Evolutionary conservation across 2,888 invertebrate genomes (phyloP).

Genomic region (Pheosia tremula): DNA sequence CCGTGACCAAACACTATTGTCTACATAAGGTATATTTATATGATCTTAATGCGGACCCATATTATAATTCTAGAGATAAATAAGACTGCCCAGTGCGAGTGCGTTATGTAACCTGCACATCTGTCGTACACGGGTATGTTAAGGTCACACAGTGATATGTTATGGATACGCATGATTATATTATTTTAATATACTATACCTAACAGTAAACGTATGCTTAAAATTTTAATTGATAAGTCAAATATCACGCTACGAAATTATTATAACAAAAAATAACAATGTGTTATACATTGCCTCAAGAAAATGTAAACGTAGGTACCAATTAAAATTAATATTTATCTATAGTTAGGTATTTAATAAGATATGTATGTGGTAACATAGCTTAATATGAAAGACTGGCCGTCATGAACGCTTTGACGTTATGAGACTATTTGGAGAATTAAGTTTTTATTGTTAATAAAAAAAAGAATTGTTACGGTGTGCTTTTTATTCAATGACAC

Average conservation of each 20-base stretch:
- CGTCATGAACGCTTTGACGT: conserved; percentile 29
- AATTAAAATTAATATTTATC: background rate
- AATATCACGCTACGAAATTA: background rate
- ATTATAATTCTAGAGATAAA: too few relatives aligned
- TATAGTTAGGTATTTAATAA: background rate
- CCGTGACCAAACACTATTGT: too few relatives aligned
- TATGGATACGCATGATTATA: background rate
- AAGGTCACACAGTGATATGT: background rate
- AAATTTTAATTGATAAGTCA: background rate
- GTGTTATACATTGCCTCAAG: background rate
- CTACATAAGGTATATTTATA: too few relatives aligned
- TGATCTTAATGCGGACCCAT: too few relatives aligned
- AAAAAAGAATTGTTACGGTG: conserved; percentile 9
- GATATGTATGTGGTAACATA: conserved; percentile 22
- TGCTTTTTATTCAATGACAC: conserved; percentile 1
- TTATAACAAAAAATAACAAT: too few relatives aligned
- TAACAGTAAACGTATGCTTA: background rate
- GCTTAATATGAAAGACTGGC: conserved; percentile 35
- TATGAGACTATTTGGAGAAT: conserved; percentile 15
- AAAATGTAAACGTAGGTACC: background rate
- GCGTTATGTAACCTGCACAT: background rate
- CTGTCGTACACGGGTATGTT: background rate
- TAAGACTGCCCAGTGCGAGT: too few relatives aligned
- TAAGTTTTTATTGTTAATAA: conserved; percentile 38
- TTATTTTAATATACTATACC: background rate